Conservation (phyloP, 2,113 vertebrate genomes). For the Ibidorhyncha struthersii region DNA sequence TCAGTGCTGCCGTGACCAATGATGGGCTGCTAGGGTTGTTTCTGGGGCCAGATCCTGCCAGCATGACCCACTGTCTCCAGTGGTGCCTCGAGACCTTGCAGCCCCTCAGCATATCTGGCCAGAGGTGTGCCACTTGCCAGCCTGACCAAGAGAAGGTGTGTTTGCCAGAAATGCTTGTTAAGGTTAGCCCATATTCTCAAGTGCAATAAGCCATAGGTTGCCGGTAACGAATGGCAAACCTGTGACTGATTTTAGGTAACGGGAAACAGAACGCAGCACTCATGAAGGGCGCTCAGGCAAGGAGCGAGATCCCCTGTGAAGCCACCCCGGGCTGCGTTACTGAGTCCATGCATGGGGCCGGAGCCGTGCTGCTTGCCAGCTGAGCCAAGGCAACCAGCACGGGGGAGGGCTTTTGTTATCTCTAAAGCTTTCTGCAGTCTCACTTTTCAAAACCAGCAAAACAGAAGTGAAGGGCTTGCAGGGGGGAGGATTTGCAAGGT, state of each 20-base stretch:
- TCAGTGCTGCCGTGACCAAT: accelerated
- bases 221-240: background rate
- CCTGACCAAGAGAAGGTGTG: background rate
- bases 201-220: background rate
- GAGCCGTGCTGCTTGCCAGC: background rate
- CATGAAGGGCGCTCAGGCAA: background rate
- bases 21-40: background rate
- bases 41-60: background rate
- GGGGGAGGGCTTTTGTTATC: background rate
- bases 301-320: accelerated
- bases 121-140: background rate
- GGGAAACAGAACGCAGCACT: background rate
- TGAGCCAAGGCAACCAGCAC: accelerated
- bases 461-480: background rate
- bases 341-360: accelerated
- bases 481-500: background rate
- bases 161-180: background rate
- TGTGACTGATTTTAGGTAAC: background rate
- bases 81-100: background rate
- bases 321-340: background rate
- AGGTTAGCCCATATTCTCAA: background rate
- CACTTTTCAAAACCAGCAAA: background rate
- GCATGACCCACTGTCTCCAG: background rate
- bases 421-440: background rate
- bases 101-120: background rate